These are phyloP conservation scores for Samia ricini DNA, from an alignment of 1,140 invertebrate species.

Conservation along the genomic window DNA sequence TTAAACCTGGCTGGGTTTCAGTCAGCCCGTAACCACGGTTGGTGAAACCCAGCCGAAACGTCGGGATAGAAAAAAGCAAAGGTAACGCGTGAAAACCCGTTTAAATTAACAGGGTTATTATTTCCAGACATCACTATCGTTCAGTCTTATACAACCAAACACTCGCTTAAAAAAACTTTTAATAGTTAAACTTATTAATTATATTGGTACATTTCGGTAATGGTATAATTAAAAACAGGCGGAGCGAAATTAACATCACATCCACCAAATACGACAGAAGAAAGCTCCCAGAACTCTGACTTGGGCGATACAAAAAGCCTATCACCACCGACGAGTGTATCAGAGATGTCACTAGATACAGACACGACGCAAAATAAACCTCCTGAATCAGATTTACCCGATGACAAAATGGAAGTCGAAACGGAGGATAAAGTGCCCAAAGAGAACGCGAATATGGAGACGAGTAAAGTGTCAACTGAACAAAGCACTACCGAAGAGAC, in stretches of 20 bases:
- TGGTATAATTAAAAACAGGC: too few species aligned
- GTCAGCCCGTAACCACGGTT: too few species aligned
- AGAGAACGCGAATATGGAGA: conserved; percentile 5
- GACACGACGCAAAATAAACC: conserved; percentile 19
- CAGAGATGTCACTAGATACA: conserved; percentile 43
- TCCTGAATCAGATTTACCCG: conserved; percentile 14
- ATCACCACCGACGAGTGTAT: conserved; percentile 51
- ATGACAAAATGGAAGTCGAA: conserved; percentile 44
- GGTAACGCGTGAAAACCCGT: too few species aligned
- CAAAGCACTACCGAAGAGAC: background rate
- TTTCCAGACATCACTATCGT: too few species aligned
- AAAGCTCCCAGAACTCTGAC: conserved; percentile 65
- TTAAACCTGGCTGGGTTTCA: too few species aligned
- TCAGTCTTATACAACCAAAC: background rate
- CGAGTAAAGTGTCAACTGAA: background rate
- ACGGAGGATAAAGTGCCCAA: conserved; percentile 18
- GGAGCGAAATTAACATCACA: conserved; percentile 30
- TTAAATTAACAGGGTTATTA: too few species aligned
- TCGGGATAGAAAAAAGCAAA: too few species aligned
- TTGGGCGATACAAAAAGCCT: conserved; percentile 57
- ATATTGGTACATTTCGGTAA: too few species aligned
- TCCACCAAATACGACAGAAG: conserved; percentile 53
- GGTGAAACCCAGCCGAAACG: too few species aligned
- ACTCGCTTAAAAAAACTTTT: background rate
- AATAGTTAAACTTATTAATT: background rate